Conservation (phyloP, 2,797 vertebrate species). For the Sebastiscus albofasciatus region DNA sequence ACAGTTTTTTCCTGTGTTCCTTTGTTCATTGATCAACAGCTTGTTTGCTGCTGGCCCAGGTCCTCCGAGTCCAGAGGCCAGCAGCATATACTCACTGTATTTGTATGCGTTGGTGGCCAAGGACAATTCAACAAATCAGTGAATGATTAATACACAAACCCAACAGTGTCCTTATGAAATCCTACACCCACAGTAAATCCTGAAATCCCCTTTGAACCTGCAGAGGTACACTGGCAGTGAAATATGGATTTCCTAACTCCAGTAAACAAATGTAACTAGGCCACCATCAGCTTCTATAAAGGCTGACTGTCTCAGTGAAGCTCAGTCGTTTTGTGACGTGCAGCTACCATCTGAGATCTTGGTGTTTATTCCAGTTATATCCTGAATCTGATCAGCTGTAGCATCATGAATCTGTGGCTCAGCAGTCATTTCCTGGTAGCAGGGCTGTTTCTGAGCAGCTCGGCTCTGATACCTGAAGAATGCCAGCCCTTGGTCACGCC, state of each 20-base stretch:
- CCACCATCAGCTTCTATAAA: constrained; percentile 6
- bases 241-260: neutral
- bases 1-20: no score
- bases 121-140: neutral
- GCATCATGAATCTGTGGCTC: constrained; percentile 39
- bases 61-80: neutral
- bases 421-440: neutral
- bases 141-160: constrained; percentile 2
- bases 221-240: no score
- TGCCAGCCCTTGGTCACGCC: constrained; percentile 19
- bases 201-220: neutral
- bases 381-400: neutral
- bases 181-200: neutral
- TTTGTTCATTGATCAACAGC: neutral
- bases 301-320: fast-evolving
- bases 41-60: neutral
- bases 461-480: constrained; percentile 21
- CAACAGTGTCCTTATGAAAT: neutral
- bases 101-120: neutral
- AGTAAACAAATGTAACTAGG: no score
- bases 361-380: neutral
- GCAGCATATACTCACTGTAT: neutral
- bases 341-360: neutral
- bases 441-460: constrained; percentile 12
- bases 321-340: neutral